phyloP scores from a whole-genome alignment of 2,113 vertebrate species.

The Tichodroma muraria region DNA sequence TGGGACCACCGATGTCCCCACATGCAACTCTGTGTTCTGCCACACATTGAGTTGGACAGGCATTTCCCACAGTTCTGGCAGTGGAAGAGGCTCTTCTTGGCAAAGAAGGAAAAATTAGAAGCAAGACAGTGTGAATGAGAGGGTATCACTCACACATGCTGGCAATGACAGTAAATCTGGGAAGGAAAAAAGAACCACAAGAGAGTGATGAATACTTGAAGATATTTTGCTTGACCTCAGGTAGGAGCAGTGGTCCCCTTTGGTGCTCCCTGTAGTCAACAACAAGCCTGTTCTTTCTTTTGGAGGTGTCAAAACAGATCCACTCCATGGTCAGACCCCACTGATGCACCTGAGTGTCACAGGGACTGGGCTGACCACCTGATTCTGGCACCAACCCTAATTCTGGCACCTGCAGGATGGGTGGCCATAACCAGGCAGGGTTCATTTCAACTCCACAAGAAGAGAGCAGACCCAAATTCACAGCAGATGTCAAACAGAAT shows the following conservation, averaged over 20 bases:
- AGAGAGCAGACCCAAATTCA: not conserved
- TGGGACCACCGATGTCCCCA: accelerated
- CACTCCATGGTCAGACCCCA: accelerated
- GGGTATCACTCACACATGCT: too few relatives aligned
- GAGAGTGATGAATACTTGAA: not conserved
- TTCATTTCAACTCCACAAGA: not conserved
- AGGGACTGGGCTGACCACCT: not conserved
- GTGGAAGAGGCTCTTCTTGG: not conserved
- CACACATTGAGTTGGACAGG: accelerated
- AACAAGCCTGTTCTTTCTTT: not conserved
- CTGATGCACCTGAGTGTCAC: accelerated
- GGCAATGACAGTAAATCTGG: not conserved
- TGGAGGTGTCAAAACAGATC: not conserved
- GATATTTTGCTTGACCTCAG: not conserved
- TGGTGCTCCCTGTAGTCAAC: not conserved
- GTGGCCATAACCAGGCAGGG: accelerated
- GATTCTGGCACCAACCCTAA: too few relatives aligned
- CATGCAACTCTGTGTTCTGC: accelerated
- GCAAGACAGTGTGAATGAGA: not conserved
- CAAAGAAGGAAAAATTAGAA: not conserved
- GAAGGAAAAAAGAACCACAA: not conserved
- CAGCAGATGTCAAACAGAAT: not conserved
- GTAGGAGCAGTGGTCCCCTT: not conserved
- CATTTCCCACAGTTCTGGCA: not conserved
- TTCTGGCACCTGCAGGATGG: accelerated